Conservation (phyloP, 2,888 invertebrate species). For the Amorpha juglandis region DNA sequence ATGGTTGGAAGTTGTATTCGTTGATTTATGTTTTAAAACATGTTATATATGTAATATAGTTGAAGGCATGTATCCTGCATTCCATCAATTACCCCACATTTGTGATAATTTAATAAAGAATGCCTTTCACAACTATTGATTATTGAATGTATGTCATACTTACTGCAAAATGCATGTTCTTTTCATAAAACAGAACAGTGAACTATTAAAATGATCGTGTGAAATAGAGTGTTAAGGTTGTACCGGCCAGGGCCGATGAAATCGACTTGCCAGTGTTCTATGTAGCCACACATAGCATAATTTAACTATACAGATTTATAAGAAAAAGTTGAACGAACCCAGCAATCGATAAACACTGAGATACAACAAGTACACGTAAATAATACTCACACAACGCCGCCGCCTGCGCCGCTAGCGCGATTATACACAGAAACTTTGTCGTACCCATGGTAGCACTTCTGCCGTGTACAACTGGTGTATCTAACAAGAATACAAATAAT, state of each 20-base stretch:
- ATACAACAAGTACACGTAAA: slow-evolving; percentile 10
- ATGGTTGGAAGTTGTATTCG: no score
- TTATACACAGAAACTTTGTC: slow-evolving; percentile 66
- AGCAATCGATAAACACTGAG: slow-evolving; percentile 13
- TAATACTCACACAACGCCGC: slow-evolving; percentile 73
- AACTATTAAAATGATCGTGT: slow-evolving; percentile 23
- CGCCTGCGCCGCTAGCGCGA: slow-evolving; percentile 68
- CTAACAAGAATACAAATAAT: slow-evolving; percentile 77
- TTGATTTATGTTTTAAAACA: not conserved
- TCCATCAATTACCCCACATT: not conserved
- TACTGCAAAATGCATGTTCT: not conserved
- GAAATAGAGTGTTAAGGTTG: slow-evolving; percentile 27
- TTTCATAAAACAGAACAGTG: not conserved
- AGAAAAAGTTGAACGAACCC: slow-evolving; percentile 25
- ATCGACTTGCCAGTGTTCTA: slow-evolving; percentile 9
- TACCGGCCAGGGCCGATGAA: slow-evolving; percentile 20
- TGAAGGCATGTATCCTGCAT: not conserved
- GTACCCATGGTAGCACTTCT: slow-evolving; percentile 72
- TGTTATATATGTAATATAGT: not conserved
- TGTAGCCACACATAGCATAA: slow-evolving; percentile 2
- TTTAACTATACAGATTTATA: slow-evolving; percentile 26
- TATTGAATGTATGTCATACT: not conserved
- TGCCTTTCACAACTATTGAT: slow-evolving; percentile 1
- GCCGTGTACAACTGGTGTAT: slow-evolving; percentile 70
- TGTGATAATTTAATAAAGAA: not conserved